These are phyloP conservation scores for Trinorchestia longiramus DNA, from an alignment of 1,140 invertebrate genomes.

Conservation along the genomic window DNA sequence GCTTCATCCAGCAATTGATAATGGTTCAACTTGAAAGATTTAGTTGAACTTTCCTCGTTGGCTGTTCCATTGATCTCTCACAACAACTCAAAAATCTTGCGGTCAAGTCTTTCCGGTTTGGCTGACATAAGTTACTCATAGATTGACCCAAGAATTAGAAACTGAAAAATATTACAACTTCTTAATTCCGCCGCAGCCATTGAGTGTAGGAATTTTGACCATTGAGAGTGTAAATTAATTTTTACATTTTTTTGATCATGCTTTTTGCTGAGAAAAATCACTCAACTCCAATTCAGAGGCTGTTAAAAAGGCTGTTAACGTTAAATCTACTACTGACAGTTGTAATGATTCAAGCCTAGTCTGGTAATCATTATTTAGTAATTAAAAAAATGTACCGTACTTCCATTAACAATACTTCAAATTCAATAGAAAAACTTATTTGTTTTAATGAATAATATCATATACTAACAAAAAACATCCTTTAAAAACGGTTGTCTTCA, in stretches of 20 bases:
- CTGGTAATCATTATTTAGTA: too few species aligned
- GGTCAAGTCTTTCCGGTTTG: not conserved
- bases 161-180: not conserved
- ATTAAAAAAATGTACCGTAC: too few species aligned
- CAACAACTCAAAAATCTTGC: not conserved
- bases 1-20: not conserved
- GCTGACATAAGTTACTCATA: not conserved
- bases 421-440: too few species aligned
- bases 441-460: too few species aligned
- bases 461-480: too few species aligned
- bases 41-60: not conserved
- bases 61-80: not conserved
- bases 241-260: too few species aligned
- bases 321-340: too few species aligned
- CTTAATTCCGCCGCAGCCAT: not conserved
- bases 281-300: not conserved
- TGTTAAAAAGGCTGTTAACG: not conserved
- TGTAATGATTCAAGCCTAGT: too few species aligned
- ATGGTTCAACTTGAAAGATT: not conserved
- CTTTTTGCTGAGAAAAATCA: not conserved
- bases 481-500: too few species aligned
- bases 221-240: too few species aligned
- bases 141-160: not conserved
- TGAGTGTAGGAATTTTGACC: too few species aligned
- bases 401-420: too few species aligned